Evolutionary conservation across 2,113 vertebrate species (phyloP).

Genomic region (Zapus hudsonius): DNA sequence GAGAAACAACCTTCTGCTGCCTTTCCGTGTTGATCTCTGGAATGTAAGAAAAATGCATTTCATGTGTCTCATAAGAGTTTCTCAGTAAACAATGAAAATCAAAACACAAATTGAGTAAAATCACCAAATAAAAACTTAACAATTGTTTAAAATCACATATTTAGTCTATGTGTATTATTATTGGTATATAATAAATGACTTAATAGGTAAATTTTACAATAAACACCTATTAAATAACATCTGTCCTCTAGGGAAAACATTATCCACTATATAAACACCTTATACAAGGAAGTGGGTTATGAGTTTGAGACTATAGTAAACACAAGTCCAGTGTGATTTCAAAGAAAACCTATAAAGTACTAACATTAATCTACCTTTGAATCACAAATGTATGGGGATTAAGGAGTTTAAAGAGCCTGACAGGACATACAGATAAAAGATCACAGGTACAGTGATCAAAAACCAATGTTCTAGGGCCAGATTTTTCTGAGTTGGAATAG

Average conservation of each 20-base stretch:
- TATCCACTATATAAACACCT: neutral
- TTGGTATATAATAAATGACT: conserved; percentile 43
- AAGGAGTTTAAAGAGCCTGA: neutral
- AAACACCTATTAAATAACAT: neutral
- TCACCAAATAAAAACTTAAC: conserved; percentile 54
- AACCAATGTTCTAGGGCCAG: neutral
- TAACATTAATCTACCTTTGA: neutral
- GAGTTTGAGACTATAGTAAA: neutral
- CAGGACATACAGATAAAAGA: neutral
- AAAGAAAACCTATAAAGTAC: neutral
- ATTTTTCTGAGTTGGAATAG: neutral
- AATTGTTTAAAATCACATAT: conserved; percentile 16
- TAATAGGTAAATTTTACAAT: conserved; percentile 48
- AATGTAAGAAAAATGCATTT: conserved; percentile 47
- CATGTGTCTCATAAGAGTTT: conserved; percentile 5
- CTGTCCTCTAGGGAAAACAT: neutral
- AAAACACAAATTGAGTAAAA: conserved; percentile 61
- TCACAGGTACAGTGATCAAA: neutral
- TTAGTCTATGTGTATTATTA: neutral
- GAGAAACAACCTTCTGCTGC: conserved; percentile 23
- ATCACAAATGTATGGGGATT: neutral
- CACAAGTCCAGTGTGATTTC: neutral
- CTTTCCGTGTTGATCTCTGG: neutral
- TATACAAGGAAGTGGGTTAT: neutral
- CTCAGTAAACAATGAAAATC: conserved; percentile 56